phyloP scores from a whole-genome alignment of 1,140 invertebrate genomes.

The Babylonia areolata region DNA sequence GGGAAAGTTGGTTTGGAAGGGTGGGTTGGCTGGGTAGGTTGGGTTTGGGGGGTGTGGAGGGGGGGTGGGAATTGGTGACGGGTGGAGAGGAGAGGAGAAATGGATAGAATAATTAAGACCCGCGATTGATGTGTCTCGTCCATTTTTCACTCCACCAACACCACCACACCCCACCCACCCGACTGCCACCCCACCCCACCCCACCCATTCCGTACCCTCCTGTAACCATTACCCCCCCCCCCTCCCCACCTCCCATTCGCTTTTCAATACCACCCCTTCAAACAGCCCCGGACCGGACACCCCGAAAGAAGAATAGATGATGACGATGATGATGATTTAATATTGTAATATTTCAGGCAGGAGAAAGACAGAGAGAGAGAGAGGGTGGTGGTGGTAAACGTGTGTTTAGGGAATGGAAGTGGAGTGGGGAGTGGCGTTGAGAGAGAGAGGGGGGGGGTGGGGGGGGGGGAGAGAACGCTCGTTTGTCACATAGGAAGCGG shows the following conservation, averaged over 20 bases:
- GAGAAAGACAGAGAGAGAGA: not conserved
- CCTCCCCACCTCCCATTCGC: not conserved
- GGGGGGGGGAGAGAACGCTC: not conserved
- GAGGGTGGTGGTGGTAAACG: not conserved
- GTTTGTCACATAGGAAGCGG: constrained; percentile 17
- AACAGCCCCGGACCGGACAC: not conserved
- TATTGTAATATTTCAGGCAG: not conserved
- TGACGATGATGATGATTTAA: constrained; percentile 21
- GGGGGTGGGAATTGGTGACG: too few relatives aligned
- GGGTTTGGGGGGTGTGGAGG: too few relatives aligned
- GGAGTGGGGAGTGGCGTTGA: not conserved
- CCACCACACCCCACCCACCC: not conserved
- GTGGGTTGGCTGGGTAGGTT: too few relatives aligned
- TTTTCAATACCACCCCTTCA: too few relatives aligned
- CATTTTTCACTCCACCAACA: not conserved
- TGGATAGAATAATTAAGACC: constrained; percentile 2
- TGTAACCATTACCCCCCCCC: too few relatives aligned
- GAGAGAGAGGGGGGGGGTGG: not conserved
- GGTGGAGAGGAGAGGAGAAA: not conserved
- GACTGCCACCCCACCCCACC: too few relatives aligned
- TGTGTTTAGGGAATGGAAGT: too few relatives aligned
- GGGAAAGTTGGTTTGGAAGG: not conserved
- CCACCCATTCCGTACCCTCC: too few relatives aligned
- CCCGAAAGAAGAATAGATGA: constrained; percentile 6
- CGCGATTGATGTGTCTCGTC: not conserved